Conservation (phyloP, 1,140 invertebrate genomes). For the Spodoptera frugiperda region DNA sequence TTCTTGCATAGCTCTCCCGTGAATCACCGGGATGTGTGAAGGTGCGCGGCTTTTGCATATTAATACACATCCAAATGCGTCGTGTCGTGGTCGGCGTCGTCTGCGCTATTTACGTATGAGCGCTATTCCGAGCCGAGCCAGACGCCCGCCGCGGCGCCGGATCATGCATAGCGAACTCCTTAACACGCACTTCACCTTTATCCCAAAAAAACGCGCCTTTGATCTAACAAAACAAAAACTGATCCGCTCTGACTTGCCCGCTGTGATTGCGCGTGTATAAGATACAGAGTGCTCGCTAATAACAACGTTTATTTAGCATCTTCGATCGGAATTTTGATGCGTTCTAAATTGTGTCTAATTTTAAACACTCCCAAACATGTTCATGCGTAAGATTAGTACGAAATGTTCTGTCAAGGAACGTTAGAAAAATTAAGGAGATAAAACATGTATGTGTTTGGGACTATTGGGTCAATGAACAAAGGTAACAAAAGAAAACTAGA, state of each 20-base stretch:
- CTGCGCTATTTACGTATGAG: slow-evolving; percentile 72
- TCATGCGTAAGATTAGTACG: too few species aligned
- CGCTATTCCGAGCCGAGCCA: slow-evolving; percentile 72
- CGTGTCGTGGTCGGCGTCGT: slow-evolving; percentile 62
- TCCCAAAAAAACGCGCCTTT: slow-evolving; percentile 68
- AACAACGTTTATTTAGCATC: neutral
- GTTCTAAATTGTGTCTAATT: neutral
- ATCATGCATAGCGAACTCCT: slow-evolving; percentile 54
- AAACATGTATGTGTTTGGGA: too few species aligned
- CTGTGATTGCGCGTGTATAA: slow-evolving; percentile 22
- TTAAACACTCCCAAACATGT: too few species aligned
- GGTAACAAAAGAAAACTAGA: neutral
- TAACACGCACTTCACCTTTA: slow-evolving; percentile 64
- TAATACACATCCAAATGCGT: slow-evolving; percentile 74
- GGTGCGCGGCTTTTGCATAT: slow-evolving; percentile 68
- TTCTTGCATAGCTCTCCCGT: slow-evolving; percentile 47
- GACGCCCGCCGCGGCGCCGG: slow-evolving; percentile 65
- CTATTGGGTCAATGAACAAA: too few species aligned
- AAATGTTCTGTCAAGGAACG: too few species aligned
- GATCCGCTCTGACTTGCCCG: neutral
- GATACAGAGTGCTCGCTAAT: slow-evolving; percentile 1
- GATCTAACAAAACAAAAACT: slow-evolving; percentile 61
- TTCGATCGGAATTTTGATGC: neutral
- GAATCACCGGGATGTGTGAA: slow-evolving; percentile 52
- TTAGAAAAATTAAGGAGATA: too few species aligned